Evolutionary conservation across 2,113 vertebrate genomes (phyloP).

Genomic region (Crocuta crocuta): DNA sequence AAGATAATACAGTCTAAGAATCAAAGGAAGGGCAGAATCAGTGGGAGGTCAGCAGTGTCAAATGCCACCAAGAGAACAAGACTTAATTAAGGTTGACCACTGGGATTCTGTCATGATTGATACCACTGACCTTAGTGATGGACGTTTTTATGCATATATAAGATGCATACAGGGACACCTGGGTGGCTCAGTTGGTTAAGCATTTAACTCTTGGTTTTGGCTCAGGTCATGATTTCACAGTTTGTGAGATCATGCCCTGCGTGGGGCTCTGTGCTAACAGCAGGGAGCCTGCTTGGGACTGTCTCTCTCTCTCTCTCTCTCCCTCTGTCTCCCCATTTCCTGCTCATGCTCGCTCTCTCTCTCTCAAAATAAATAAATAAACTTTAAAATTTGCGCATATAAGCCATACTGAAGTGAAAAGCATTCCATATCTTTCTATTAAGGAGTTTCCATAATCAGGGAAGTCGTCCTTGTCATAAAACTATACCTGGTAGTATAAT

Average conservation of each 20-base stretch:
- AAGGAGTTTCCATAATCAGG: neutral
- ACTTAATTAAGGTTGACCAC: neutral
- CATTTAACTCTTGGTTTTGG: too few species aligned
- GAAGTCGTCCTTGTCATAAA: neutral
- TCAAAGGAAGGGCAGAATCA: neutral
- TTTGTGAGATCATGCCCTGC: too few species aligned
- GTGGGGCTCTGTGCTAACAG: too few species aligned
- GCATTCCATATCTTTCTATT: neutral
- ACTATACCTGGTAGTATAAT: neutral
- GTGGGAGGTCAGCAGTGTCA: neutral
- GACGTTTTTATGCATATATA: neutral
- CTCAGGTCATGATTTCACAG: too few species aligned
- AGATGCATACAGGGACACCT: neutral
- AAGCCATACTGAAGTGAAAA: neutral
- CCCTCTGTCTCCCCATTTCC: too few species aligned
- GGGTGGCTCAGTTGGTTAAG: too few species aligned
- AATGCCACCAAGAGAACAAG: neutral
- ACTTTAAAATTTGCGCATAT: neutral
- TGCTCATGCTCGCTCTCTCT: too few species aligned
- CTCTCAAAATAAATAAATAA: too few species aligned
- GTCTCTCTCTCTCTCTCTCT: too few species aligned
- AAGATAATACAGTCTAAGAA: neutral
- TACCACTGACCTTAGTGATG: rapidly evolving
- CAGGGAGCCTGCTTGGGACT: too few species aligned
- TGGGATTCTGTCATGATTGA: neutral